These are phyloP conservation scores for Meleagris gallopavo DNA, from an alignment of 2,113 vertebrate genomes.

Conservation along the genomic window DNA sequence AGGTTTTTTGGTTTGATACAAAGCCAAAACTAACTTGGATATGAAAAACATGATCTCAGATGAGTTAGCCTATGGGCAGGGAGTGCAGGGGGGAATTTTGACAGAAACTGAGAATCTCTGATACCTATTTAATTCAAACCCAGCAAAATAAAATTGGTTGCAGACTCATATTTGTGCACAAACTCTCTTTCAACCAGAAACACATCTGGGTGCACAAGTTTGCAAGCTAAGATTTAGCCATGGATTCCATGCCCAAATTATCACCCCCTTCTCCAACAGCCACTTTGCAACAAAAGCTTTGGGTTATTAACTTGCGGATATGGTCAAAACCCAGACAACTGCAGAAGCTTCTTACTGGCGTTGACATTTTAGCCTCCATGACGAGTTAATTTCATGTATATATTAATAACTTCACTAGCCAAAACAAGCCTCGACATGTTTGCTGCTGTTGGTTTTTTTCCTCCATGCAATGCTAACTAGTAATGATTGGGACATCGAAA, in stretches of 20 bases:
- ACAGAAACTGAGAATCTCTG: not conserved
- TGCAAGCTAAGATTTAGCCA: not conserved
- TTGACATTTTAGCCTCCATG: slow-evolving; percentile 25
- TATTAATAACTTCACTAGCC: not conserved
- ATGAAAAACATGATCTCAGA: slow-evolving; percentile 41
- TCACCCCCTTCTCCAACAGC: not conserved
- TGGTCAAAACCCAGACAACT: not conserved
- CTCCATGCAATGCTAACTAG: not conserved
- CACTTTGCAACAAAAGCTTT: not conserved
- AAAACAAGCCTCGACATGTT: not conserved
- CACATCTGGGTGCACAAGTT: not conserved
- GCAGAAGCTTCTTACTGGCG: not conserved
- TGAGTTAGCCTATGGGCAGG: slow-evolving; percentile 22
- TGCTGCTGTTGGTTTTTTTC: not conserved
- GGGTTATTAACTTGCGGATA: not conserved
- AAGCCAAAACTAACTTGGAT: slow-evolving; percentile 60
- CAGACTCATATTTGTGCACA: not conserved
- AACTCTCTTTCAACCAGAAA: not conserved
- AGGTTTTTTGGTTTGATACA: slow-evolving; percentile 56
- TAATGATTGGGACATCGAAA: slow-evolving; percentile 21
- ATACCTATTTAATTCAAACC: slow-evolving; percentile 13
- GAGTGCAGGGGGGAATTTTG: not conserved
- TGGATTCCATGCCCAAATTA: not conserved
- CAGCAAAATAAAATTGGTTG: slow-evolving; percentile 10
- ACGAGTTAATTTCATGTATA: not conserved